Percentiles rank a stretch among this genome's conserved stretches.
Evolutionary conservation across 1,140 invertebrate genomes (phyloP).

Genomic region (Oryctes rhinoceros): DNA sequence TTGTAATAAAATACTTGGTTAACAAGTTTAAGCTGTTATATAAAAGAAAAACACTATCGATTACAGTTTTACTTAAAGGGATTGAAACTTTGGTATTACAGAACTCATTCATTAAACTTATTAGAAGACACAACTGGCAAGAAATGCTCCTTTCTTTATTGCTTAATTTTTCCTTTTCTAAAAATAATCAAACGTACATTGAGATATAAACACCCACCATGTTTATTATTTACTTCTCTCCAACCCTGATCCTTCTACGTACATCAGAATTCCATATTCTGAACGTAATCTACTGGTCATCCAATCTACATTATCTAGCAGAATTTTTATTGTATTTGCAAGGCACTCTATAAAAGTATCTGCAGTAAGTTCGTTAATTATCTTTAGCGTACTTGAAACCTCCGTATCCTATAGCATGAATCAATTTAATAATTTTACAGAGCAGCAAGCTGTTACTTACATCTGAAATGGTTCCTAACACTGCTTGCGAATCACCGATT

Average conservation of each 20-base stretch:
- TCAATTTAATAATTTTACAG: background rate
- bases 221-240: constrained; percentile 54
- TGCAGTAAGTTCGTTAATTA: constrained; percentile 59
- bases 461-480: constrained; percentile 59
- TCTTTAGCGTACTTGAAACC: constrained; percentile 54
- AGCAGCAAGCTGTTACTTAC: constrained; percentile 51
- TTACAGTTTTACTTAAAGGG: constrained; percentile 60
- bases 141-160: constrained; percentile 62
- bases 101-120: constrained; percentile 60
- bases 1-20: constrained; percentile 63
- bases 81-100: constrained; percentile 58
- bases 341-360: constrained; percentile 58
- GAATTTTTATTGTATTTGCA: constrained; percentile 59
- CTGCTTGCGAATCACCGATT: constrained; percentile 58
- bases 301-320: constrained; percentile 62
- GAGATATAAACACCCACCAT: background rate
- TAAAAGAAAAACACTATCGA: constrained; percentile 63
- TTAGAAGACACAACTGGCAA: constrained; percentile 61
- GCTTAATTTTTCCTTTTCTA: constrained; percentile 60
- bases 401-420: constrained; percentile 24
- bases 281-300: constrained; percentile 62
- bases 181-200: constrained; percentile 41
- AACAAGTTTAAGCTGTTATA: constrained; percentile 62
- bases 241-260: constrained; percentile 52
- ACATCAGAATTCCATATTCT: constrained; percentile 57